phyloP scores from a whole-genome alignment of 2,888 invertebrate genomes.

The Cylloceria caligata region DNA sequence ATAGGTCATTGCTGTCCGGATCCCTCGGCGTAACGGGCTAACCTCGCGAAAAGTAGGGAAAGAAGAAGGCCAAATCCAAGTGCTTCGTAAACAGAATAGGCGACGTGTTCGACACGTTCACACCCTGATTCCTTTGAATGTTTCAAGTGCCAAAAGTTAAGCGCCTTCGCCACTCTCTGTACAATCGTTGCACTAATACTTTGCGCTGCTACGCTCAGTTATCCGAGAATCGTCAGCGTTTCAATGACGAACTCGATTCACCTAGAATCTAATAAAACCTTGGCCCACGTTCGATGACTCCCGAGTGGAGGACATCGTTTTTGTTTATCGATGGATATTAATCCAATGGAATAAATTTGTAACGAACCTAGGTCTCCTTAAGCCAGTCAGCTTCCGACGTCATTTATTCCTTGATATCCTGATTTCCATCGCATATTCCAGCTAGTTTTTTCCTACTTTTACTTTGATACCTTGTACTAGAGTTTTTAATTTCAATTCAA shows the following conservation, averaged over 20 bases:
- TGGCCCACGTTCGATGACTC: neutral
- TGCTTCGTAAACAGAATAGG: conserved; percentile 58
- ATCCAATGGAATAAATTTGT: neutral
- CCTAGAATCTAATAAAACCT: neutral
- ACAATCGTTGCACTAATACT: neutral
- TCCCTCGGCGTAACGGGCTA: conserved; percentile 15
- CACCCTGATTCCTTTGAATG: conserved; percentile 30
- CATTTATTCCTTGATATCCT: neutral
- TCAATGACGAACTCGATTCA: neutral
- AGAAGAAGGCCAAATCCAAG: conserved; percentile 38
- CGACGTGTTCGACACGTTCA: conserved; percentile 28
- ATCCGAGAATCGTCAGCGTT: conserved; percentile 4
- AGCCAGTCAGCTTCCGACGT: neutral
- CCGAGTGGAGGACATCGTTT: too few relatives aligned
- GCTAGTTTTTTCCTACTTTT: too few relatives aligned
- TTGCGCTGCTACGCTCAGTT: neutral
- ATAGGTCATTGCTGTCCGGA: conserved; percentile 24
- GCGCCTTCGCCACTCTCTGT: neutral
- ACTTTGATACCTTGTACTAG: too few relatives aligned
- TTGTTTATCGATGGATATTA: too few relatives aligned
- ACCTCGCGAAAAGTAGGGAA: conserved; percentile 15
- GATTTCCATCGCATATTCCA: neutral
- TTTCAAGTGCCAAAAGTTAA: conserved; percentile 33
- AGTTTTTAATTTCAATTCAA: neutral
- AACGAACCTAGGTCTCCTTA: neutral